phyloP scores from a whole-genome alignment of 2,113 vertebrate species.

The Baryphthengus martii region DNA sequence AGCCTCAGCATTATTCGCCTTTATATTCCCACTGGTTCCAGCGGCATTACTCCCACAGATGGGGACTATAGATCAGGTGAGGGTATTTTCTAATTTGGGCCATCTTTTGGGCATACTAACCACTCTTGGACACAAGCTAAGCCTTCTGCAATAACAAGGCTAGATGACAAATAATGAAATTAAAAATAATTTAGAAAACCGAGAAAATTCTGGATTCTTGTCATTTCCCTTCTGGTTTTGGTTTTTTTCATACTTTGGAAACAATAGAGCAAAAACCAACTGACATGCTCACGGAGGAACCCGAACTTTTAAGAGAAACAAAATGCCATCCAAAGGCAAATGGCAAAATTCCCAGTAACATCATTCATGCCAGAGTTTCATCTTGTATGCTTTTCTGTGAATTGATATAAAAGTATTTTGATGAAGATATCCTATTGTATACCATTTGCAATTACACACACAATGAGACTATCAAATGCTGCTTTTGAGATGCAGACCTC shows the following conservation, averaged over 20 bases:
- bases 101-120: not conserved
- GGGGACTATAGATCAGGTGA: not conserved
- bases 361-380: not conserved
- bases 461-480: not conserved
- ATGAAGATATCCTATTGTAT: not conserved
- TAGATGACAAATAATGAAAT: not conserved
- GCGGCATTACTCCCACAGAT: not conserved
- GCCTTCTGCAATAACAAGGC: not conserved
- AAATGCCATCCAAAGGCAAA: conserved; percentile 41
- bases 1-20: not conserved
- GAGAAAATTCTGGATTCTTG: not conserved
- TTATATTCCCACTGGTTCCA: not conserved
- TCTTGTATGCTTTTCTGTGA: not conserved
- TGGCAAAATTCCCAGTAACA: conserved; percentile 41
- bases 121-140: not conserved
- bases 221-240: not conserved
- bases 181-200: not conserved
- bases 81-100: not conserved
- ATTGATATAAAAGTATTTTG: not conserved
- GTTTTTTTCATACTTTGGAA: not conserved
- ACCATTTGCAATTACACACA: not conserved
- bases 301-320: conserved; percentile 25
- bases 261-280: conserved; percentile 4
- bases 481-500: not conserved
- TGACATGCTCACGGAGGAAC: not conserved